These are phyloP conservation scores for Albula glossodonta DNA, from an alignment of 2,113 vertebrate genomes.

Conservation along the genomic window DNA sequence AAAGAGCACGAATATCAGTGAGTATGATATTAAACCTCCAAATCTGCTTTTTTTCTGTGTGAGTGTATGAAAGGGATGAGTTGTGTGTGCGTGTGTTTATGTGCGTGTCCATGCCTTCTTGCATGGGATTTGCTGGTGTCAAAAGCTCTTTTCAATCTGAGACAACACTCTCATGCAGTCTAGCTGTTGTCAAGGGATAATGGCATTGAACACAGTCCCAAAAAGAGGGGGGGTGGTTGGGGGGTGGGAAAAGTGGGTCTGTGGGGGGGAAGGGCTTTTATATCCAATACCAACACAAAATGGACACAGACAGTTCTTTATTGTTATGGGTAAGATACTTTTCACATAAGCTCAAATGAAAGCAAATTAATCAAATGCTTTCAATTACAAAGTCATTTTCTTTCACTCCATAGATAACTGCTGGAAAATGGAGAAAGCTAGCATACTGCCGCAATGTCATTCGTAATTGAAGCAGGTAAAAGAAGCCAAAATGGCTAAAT, in stretches of 20 bases:
- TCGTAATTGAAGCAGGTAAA: not conserved
- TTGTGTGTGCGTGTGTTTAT: conserved; percentile 29
- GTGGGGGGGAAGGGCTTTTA: not conserved
- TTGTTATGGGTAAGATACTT: not conserved
- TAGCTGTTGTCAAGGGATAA: not conserved
- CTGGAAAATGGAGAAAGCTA: not conserved
- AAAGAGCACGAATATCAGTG: not conserved
- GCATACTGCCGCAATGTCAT: not conserved
- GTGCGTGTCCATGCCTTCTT: conserved; percentile 21
- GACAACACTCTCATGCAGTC: not conserved
- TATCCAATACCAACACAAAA: not conserved
- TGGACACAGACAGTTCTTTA: not conserved
- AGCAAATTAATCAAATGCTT: not conserved
- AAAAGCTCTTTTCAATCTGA: not conserved
- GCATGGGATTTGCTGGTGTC: not conserved
- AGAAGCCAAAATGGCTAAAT: not conserved
- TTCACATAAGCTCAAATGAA: not conserved
- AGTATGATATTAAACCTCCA: too few species aligned
- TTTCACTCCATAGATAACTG: not conserved
- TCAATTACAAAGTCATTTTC: not conserved
- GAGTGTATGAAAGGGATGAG: conserved; percentile 14
- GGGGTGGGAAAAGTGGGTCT: not conserved
- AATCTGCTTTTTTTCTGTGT: not conserved
- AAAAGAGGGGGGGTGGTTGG: not conserved
- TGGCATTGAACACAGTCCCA: not conserved